phyloP scores from a whole-genome alignment of 2,113 vertebrate species.

The Chaetorhynchus papuensis region DNA sequence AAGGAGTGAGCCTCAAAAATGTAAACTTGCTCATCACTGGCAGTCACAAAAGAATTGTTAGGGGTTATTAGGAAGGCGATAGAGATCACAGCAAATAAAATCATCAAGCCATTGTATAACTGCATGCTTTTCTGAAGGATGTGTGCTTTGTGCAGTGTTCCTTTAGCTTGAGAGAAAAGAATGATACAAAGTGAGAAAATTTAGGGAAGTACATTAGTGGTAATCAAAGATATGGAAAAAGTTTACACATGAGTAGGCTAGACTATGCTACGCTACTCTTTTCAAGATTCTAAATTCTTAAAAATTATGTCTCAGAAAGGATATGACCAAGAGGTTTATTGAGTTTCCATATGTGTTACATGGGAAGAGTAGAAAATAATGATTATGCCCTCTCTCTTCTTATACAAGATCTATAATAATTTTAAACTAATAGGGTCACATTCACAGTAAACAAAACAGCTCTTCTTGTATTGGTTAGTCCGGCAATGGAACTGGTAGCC shows the following conservation, averaged over 20 bases:
- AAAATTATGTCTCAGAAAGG: not conserved
- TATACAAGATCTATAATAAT: not conserved
- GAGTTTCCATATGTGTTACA: not conserved
- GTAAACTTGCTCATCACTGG: not conserved
- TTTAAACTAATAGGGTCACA: not conserved
- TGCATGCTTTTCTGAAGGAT: not conserved
- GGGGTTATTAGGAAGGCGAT: not conserved
- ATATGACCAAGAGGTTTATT: not conserved
- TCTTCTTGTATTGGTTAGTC: not conserved
- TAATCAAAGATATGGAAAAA: not conserved
- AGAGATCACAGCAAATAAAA: not conserved
- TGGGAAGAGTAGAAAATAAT: not conserved
- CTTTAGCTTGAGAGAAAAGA: not conserved
- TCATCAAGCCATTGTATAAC: not conserved
- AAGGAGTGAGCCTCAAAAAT: not conserved
- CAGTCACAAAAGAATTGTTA: not conserved
- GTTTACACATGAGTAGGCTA: not conserved
- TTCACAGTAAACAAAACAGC: rapidly evolving
- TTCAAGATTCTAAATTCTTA: not conserved
- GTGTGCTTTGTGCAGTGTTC: not conserved
- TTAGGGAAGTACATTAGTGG: rapidly evolving
- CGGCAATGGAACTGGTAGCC: not conserved
- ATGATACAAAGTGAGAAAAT: not conserved
- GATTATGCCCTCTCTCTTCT: not conserved
- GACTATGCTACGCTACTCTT: not conserved